Evolutionary conservation across 1,140 invertebrate genomes (phyloP), one percentile per base, ranked within the genome.

Genomic region (Calephelis nemesis): DNA sequence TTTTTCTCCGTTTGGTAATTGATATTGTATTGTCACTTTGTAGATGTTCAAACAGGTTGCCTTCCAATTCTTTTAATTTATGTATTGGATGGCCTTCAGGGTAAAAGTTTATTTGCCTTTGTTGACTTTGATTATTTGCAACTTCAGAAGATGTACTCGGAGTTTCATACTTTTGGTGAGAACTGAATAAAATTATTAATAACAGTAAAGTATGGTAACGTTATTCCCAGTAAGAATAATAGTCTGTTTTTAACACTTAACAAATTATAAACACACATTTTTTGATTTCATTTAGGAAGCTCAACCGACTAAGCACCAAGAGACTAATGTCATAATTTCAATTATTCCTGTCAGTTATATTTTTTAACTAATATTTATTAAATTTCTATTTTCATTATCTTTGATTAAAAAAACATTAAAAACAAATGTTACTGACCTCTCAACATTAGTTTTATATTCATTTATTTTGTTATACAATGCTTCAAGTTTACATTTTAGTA

Each of bases 11-110:
- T 75, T 91, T 90, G 7, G 80, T 85, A 7, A 91, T 75, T 19
- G 87, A 82, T 45, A 85, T 67, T 12, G 84, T 75, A 9, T 76
- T 77, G 12, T 90, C 82, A 65, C 71, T 71, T 47, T 77, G 82
- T 12, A 87, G 71, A 63, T 88, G 83, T 1, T 79, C 77, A 74
- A 89, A 90, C 40, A 90, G 49, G 40, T 78, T 75, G 8, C 80
- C 72, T 66, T 90, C 86, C 0, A 90, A 70, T 63, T 85, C 74
- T 71, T 87, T 87, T 4, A 91, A 63, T 42, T 83, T 72, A 76
- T 91, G 82, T 76, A 90, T 91, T 49, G 86, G 86, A 67, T 90
- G 89, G 13, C 82, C 82, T 60, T 82, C 78, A 3, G 83, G 82
- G 58, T 88, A 90, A 39, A 87, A 81, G 62, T 66, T 79, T 12